Percentiles rank a stretch among this genome's conserved stretches.
These are phyloP conservation scores for Diorhabda sublineata DNA, from an alignment of 1,140 invertebrate species.

Conservation along the genomic window DNA sequence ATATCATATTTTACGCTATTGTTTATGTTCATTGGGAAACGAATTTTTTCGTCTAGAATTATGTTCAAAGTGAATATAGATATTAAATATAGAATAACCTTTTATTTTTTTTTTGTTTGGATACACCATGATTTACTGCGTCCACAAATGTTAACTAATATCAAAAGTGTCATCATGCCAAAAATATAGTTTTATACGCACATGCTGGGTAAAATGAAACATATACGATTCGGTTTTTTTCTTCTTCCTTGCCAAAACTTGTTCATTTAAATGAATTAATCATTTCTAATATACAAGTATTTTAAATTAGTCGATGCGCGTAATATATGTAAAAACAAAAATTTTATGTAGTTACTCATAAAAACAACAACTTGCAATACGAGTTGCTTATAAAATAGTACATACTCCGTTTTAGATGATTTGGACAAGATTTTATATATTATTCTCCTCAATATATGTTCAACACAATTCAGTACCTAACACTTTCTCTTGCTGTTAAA, in stretches of 20 bases:
- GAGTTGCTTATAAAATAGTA: too few species aligned
- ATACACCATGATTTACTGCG: slow-evolving; percentile 29
- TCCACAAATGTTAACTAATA: slow-evolving; percentile 31
- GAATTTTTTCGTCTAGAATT: not conserved
- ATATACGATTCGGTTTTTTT: slow-evolving; percentile 16
- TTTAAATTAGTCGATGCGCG: not conserved
- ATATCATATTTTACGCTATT: too few species aligned
- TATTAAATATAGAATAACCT: slow-evolving; percentile 21
- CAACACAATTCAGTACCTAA: too few species aligned
- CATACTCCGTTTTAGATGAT: too few species aligned
- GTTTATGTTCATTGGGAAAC: too few species aligned
- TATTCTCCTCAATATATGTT: too few species aligned
- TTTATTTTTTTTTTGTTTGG: slow-evolving; percentile 21
- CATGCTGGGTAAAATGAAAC: slow-evolving; percentile 19
- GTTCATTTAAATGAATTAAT: slow-evolving; percentile 14
- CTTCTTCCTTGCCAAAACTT: slow-evolving; percentile 12
- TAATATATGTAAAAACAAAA: not conserved
- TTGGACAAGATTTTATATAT: too few species aligned
- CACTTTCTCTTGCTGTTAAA: too few species aligned
- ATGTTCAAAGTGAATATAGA: not conserved
- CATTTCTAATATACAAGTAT: not conserved
- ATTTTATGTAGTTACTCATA: too few species aligned
- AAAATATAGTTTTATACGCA: slow-evolving; percentile 28
- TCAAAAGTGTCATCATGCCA: slow-evolving; percentile 32
- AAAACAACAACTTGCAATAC: too few species aligned